Evolutionary conservation across 2,113 vertebrate species (phyloP).

Genomic region (Eretmochelys imbricata): DNA sequence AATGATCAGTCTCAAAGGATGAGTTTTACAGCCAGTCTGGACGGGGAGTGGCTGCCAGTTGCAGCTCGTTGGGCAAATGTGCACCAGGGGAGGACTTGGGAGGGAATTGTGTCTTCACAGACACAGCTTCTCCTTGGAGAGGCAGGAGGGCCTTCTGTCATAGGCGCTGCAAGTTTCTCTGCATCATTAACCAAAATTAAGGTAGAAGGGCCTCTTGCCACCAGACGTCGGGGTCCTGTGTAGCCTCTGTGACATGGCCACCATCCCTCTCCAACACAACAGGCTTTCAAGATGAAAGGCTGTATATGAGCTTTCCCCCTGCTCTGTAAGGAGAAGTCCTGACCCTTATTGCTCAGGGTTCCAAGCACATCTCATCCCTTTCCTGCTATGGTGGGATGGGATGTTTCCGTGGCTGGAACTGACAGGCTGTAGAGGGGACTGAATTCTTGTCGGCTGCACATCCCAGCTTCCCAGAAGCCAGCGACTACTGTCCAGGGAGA

Average conservation of each 20-base stretch:
- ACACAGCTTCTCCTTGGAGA: neutral
- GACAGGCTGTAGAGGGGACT: fast-evolving
- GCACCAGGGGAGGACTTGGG: neutral
- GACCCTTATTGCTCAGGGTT: neutral
- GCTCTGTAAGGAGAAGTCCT: neutral
- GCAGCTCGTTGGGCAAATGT: neutral
- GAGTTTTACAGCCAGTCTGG: neutral
- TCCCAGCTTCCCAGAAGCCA: too few species aligned
- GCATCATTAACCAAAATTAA: neutral
- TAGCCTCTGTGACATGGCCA: neutral
- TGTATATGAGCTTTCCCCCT: neutral
- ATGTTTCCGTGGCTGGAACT: neutral
- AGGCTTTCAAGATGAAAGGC: neutral
- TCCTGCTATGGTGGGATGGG: neutral
- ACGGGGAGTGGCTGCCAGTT: neutral
- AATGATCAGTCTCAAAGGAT: neutral
- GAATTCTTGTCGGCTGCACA: neutral
- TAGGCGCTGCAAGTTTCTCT: neutral
- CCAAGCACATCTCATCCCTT: neutral
- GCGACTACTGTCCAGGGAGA: too few species aligned
- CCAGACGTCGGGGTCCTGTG: neutral
- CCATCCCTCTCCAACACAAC: neutral
- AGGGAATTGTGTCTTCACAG: neutral
- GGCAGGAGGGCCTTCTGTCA: neutral
- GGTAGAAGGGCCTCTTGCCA: neutral